Evolutionary conservation across 37 sponge, comb jelly and placozoan species (phyloP).

Genomic region (Dysidea cf. avara): DNA sequence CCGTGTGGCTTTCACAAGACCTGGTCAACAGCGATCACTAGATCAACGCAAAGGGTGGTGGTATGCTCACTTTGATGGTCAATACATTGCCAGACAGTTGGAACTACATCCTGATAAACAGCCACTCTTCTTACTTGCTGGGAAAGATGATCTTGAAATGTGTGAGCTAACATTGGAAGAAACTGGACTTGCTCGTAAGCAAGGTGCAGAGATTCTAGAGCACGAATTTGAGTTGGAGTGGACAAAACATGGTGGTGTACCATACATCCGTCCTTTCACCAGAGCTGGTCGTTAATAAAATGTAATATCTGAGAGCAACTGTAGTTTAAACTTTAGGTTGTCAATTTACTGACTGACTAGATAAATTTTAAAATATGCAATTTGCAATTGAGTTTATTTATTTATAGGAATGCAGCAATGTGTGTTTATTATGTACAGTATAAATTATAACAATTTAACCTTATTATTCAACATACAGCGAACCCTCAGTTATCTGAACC

Average conservation of each 20-base stretch:
- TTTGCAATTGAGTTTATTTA: too few species aligned
- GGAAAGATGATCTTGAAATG: conserved; percentile 94
- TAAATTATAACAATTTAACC: too few species aligned
- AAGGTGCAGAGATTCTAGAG: conserved; percentile 90
- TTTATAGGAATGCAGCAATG: too few species aligned
- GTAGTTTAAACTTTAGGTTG: too few species aligned
- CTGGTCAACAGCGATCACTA: conserved; percentile 48
- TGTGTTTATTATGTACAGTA: too few species aligned
- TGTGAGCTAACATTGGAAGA: conserved; percentile 94
- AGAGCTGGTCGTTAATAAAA: too few species aligned
- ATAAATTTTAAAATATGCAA: too few species aligned
- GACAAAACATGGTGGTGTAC: conserved; percentile 76
- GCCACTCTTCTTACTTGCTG: conserved; percentile 86
- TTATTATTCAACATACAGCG: too few species aligned
- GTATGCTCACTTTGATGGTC: conserved; percentile 98
- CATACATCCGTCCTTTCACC: conserved; percentile 39
- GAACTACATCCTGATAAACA: conserved; percentile 86
- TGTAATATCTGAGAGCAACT: too few species aligned
- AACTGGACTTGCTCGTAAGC: conserved; percentile 85
- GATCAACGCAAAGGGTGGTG: conserved; percentile 92
- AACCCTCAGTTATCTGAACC: too few species aligned
- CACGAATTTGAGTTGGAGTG: conserved; percentile 88
- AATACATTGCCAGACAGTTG: conserved; percentile 95
- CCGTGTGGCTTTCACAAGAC: conserved; percentile 87
- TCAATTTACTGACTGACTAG: too few species aligned